These are phyloP conservation scores for Diadema setosum DNA, from an alignment of 35 echinoderm and acorn worm species.

Conservation along the genomic window DNA sequence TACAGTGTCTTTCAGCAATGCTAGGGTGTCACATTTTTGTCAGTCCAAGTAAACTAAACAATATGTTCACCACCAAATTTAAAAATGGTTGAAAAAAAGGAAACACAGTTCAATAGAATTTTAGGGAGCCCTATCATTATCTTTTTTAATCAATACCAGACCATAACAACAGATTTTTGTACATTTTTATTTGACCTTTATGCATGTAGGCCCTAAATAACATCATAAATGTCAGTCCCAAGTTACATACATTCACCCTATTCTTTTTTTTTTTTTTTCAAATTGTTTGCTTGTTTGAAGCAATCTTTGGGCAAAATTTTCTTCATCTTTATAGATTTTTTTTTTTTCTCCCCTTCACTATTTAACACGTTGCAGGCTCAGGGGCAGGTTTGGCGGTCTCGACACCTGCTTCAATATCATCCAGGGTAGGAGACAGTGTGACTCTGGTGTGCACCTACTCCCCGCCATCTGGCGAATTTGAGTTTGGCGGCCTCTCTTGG, in stretches of 20 bases:
- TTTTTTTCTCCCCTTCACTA: not conserved
- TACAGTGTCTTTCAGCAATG: no score
- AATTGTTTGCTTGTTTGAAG: not conserved
- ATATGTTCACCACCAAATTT: no score
- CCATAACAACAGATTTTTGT: not conserved
- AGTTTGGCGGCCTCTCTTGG: not conserved
- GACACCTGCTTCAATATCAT: not conserved
- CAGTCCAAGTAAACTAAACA: no score
- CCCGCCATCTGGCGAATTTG: not conserved
- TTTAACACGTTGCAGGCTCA: not conserved
- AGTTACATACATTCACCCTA: not conserved
- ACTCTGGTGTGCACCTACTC: not conserved
- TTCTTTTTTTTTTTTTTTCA: not conserved
- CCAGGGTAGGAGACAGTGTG: not conserved
- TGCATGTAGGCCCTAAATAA: not conserved
- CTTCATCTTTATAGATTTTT: not conserved
- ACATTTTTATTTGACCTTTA: not conserved
- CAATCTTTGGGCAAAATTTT: not conserved
- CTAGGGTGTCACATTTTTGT: no score
- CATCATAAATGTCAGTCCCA: not conserved
- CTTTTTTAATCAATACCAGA: not conserved
- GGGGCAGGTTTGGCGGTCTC: not conserved
- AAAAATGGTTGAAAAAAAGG: no score
- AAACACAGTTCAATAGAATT: no score
- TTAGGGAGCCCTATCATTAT: no score